phyloP scores from a whole-genome alignment of 2,113 vertebrate genomes.

The Rhipidura dahli region DNA sequence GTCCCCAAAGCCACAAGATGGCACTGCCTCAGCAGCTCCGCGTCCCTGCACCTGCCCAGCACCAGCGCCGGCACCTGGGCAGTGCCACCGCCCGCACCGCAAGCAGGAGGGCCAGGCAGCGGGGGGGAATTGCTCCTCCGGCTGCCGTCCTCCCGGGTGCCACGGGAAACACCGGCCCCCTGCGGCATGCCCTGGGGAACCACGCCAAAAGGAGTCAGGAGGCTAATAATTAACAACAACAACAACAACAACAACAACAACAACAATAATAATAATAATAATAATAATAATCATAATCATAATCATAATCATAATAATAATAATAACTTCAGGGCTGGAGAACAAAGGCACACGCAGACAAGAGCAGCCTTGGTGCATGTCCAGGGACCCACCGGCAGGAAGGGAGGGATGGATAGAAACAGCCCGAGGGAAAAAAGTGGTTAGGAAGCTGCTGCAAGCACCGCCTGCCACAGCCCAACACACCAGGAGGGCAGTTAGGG shows the following conservation, averaged over 20 bases:
- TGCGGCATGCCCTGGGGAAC: not conserved
- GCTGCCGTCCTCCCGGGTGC: not conserved
- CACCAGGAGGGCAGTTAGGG: not conserved
- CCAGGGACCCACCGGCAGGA: not conserved
- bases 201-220: not conserved
- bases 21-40: conserved; percentile 60
- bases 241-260: too few relatives aligned
- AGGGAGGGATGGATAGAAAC: not conserved
- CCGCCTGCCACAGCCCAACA: fast-evolving
- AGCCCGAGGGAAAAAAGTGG: not conserved
- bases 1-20: conserved; percentile 68
- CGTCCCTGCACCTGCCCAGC: not conserved
- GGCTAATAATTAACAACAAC: not conserved
- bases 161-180: not conserved
- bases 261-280: not conserved
- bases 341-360: not conserved
- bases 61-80: not conserved
- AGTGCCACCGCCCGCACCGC: not conserved
- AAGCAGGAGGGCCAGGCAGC: fast-evolving
- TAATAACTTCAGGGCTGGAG: not conserved
- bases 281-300: fast-evolving
- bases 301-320: not conserved
- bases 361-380: not conserved
- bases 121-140: fast-evolving
- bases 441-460: not conserved